phyloP scores from a whole-genome alignment of 2,797 vertebrate genomes.

The Gymnocypris eckloni region DNA sequence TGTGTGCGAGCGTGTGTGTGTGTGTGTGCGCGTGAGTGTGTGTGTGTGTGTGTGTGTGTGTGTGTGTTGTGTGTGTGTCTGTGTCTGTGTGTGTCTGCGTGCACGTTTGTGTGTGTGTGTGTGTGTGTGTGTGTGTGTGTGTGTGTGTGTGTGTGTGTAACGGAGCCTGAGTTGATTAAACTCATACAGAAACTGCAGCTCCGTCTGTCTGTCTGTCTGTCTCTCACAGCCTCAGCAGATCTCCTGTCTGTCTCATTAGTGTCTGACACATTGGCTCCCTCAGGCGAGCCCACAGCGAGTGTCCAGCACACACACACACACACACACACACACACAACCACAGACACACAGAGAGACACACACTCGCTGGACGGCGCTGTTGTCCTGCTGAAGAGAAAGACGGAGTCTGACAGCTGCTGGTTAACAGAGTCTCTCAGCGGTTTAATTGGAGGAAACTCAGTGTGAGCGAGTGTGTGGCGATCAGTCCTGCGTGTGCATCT shows the following conservation, averaged over 20 bases:
- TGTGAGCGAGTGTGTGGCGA: background rate
- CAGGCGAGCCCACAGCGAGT: constrained; percentile 50
- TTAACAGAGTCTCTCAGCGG: background rate
- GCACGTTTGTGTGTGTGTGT: too few relatives aligned
- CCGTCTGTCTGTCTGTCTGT: constrained; percentile 31
- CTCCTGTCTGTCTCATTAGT: constrained; percentile 49
- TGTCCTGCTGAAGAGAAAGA: constrained; percentile 33
- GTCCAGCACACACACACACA: constrained; percentile 45
- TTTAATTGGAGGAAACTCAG: constrained; percentile 29
- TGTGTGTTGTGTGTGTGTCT: too few relatives aligned
- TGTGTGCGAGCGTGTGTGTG: too few relatives aligned
- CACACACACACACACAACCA: constrained; percentile 18
- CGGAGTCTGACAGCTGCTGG: constrained; percentile 36
- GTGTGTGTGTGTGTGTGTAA: background rate
- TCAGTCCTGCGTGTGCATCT: background rate
- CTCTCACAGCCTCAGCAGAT: constrained; percentile 24
- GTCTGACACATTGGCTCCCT: constrained; percentile 32
- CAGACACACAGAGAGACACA: background rate
- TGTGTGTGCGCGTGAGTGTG: too few relatives aligned
- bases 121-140: too few relatives aligned
- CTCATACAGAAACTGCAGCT: background rate
- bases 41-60: too few relatives aligned
- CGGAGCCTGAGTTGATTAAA: background rate
- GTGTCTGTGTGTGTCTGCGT: too few relatives aligned
- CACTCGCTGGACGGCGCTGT: background rate